Conservation (phyloP, 2,113 vertebrate genomes). For the Lynx canadensis region DNA sequence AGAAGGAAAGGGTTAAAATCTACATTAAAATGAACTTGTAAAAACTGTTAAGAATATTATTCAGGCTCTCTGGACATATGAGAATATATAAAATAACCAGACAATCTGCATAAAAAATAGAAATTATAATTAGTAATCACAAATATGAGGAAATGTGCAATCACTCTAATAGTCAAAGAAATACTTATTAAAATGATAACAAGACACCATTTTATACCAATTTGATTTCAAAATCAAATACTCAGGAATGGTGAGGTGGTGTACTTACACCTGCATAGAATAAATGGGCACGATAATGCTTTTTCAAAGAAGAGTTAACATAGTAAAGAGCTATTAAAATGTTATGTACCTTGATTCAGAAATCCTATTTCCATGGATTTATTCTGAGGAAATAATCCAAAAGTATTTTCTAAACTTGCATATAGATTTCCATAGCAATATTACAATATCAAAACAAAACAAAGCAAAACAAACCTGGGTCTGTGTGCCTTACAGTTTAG, state of each 20-base stretch:
- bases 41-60: background rate
- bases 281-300: background rate
- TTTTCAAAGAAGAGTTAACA: background rate
- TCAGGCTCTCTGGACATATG: background rate
- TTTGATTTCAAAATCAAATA: background rate
- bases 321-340: background rate
- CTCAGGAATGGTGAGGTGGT: background rate
- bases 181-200: background rate
- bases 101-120: background rate
- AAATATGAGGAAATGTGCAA: background rate
- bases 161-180: background rate
- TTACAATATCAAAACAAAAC: background rate
- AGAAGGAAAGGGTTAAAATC: background rate
- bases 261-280: background rate
- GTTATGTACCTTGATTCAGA: background rate
- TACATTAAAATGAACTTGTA: background rate
- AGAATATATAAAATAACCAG: background rate
- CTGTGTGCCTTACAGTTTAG: background rate
- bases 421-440: background rate
- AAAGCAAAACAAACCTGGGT: background rate
- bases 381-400: conserved; percentile 21
- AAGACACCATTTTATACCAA: background rate
- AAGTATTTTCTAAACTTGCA: background rate
- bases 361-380: background rate
- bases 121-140: background rate